Conservation (phyloP, 2,797 vertebrate genomes). For the Vipera latastei region DNA sequence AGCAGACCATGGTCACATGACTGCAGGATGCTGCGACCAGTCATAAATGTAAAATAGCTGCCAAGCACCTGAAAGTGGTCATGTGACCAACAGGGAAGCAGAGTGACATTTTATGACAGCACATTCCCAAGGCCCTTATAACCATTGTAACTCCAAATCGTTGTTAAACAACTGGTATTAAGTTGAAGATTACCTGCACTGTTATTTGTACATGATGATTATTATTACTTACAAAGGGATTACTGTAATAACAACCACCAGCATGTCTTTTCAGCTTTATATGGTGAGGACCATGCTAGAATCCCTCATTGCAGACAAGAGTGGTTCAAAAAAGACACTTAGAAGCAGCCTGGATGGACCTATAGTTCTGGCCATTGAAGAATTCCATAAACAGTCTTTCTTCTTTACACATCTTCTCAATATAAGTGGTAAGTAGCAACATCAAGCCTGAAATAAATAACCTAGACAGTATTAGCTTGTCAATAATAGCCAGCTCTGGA, state of each 20-base stretch:
- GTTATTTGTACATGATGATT: not conserved
- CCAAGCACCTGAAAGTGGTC: not conserved
- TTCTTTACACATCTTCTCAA: constrained; percentile 98
- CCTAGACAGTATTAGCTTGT: not conserved
- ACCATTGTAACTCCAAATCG: not conserved
- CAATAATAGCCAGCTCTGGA: not conserved
- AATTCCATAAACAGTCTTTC: constrained; percentile 98
- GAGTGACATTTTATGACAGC: not conserved
- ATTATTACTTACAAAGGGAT: not conserved
- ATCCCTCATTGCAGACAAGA: constrained; percentile 96
- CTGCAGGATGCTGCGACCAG: not conserved
- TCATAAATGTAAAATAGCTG: not conserved
- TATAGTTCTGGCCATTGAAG: constrained; percentile 94
- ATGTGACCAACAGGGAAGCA: not conserved
- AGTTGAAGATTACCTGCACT: not conserved
- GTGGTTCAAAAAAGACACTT: constrained; percentile 96
- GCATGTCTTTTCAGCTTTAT: constrained; percentile 81
- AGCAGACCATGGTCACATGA: not conserved
- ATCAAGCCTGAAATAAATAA: not conserved
- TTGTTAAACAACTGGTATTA: not conserved
- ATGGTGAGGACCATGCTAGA: constrained; percentile 99
- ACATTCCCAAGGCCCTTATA: not conserved
- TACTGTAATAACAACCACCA: not conserved
- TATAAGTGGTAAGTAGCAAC: constrained; percentile 85
- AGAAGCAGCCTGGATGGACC: constrained; percentile 96